Percentiles rank a stretch among this genome's conserved stretches.
Conservation (phyloP, 2,888 invertebrate species). For the Himalopsyche kuldschensis region DNA sequence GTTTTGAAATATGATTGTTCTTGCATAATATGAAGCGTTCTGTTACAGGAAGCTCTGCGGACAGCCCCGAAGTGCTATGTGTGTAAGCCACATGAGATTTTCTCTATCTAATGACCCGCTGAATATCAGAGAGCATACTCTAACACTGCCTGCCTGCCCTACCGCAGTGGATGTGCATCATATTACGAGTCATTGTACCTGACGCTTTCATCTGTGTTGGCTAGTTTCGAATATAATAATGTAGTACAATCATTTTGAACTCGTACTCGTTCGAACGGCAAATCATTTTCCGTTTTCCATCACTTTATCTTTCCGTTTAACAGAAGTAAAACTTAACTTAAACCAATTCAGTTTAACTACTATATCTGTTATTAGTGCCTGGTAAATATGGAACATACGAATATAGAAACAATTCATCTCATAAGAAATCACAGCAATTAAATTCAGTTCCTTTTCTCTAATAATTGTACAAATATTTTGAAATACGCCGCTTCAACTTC, state of each 20-base stretch:
- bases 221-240: background rate
- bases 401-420: too few relatives aligned
- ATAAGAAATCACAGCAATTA: too few relatives aligned
- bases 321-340: too few relatives aligned
- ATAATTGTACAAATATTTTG: too few relatives aligned
- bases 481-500: too few relatives aligned
- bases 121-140: background rate
- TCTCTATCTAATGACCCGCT: background rate
- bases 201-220: background rate
- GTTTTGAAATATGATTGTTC: background rate
- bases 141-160: background rate
- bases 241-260: background rate
- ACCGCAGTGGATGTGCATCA: background rate
- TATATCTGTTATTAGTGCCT: too few relatives aligned
- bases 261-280: background rate
- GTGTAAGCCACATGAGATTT: background rate
- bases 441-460: too few relatives aligned
- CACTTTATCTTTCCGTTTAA: too few relatives aligned
- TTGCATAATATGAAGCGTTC: background rate
- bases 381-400: too few relatives aligned
- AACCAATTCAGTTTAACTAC: too few relatives aligned
- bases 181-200: background rate
- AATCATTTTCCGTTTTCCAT: too few relatives aligned
- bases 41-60: background rate
- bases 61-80: background rate